phyloP scores from a whole-genome alignment of 2,113 vertebrate species.

The Polypterus bichir region DNA sequence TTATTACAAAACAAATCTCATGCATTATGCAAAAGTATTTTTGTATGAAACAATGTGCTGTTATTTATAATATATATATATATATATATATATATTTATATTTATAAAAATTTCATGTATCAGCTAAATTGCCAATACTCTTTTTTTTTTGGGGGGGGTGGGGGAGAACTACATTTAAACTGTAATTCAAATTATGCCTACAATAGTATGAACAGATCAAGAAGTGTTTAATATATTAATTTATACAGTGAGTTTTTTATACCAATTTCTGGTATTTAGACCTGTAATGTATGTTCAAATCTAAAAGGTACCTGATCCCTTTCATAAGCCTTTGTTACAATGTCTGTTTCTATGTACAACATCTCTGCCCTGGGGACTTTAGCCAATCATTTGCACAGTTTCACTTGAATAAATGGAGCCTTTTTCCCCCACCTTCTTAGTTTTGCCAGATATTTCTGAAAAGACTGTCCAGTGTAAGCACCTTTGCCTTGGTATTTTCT shows the following conservation, averaged over 20 bases:
- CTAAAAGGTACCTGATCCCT: conserved; percentile 25
- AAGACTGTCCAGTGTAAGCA: no score
- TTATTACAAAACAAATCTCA: conserved; percentile 64
- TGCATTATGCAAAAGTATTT: conserved; percentile 90
- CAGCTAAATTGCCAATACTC: conserved; percentile 39
- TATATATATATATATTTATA: no score
- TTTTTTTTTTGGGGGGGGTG: conserved; percentile 33
- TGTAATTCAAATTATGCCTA: conserved; percentile 46
- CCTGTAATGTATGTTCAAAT: conserved; percentile 15
- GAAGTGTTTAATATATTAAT: conserved; percentile 31
- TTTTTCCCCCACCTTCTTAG: conserved; percentile 18
- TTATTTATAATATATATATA: no score
- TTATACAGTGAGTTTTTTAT: conserved; percentile 21
- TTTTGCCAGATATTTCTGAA: no score
- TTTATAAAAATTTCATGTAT: conserved; percentile 49
- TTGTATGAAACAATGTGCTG: conserved; percentile 82
- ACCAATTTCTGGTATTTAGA: conserved; percentile 18
- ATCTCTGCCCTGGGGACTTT: conserved; percentile 4
- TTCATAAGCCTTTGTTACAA: conserved; percentile 16
- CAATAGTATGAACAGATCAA: conserved; percentile 41
- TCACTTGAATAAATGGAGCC: conserved; percentile 26
- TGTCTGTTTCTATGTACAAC: conserved; percentile 22
- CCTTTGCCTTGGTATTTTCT: no score
- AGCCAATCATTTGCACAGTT: conserved; percentile 43
- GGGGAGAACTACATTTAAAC: conserved; percentile 38